These are phyloP conservation scores for Lampropteryx suffumata DNA, from an alignment of 2,888 invertebrate genomes.

Conservation along the genomic window DNA sequence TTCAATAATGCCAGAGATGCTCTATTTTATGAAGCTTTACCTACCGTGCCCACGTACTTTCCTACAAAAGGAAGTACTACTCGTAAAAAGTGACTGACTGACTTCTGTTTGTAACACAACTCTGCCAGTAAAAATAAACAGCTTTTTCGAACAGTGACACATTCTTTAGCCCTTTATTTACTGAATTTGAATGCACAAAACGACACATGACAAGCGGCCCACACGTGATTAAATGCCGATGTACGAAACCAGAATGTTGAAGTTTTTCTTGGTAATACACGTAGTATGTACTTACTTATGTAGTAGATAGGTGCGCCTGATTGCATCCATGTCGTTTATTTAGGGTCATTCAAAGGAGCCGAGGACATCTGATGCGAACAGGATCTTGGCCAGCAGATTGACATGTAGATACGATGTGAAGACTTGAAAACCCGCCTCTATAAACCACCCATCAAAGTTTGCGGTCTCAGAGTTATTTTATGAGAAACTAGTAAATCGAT, in stretches of 20 bases:
- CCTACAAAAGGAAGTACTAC: too few relatives aligned
- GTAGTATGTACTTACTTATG: conserved; percentile 1
- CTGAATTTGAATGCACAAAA: conserved; percentile 26
- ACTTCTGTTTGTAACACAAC: too few relatives aligned
- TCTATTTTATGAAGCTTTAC: background rate
- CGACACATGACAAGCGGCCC: conserved; percentile 22
- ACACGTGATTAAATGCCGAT: conserved; percentile 30
- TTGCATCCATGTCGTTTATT: conserved; percentile 34
- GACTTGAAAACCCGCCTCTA: conserved; percentile 35
- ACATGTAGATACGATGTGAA: conserved; percentile 42
- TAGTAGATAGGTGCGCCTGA: conserved; percentile 15
- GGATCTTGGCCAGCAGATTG: conserved; percentile 44
- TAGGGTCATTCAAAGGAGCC: conserved; percentile 35
- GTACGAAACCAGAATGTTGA: conserved; percentile 27
- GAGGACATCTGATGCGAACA: conserved; percentile 42
- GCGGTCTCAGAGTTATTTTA: conserved; percentile 39
- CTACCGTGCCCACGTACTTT: too few relatives aligned
- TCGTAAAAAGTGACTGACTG: too few relatives aligned
- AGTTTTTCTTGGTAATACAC: conserved; percentile 20
- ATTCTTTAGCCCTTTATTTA: conserved; percentile 7
- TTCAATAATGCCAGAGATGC: background rate
- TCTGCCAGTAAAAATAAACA: background rate
- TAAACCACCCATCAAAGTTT: conserved; percentile 44
- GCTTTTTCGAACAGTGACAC: conserved; percentile 8
- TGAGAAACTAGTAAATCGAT: conserved; percentile 7